Conservation (phyloP, 2,113 vertebrate species). For the Rhizomys pruinosus region DNA sequence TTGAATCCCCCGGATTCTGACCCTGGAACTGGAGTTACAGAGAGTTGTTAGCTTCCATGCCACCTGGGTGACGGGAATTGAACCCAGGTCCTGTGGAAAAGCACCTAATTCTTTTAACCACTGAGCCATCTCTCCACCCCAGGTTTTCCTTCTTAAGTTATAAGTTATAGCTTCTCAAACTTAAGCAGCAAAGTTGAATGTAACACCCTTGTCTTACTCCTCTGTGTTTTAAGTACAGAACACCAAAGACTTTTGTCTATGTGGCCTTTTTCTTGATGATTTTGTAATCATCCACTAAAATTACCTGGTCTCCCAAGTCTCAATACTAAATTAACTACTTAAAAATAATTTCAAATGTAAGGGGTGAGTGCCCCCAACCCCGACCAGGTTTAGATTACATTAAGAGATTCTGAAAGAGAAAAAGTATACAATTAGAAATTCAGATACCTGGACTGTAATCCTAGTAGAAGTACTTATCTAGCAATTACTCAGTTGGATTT, state of each 20-base stretch:
- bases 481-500: constrained; percentile 5
- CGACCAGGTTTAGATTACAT: constrained; percentile 36
- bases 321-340: too few species aligned
- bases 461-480: neutral
- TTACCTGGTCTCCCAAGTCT: neutral
- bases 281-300: constrained; percentile 39
- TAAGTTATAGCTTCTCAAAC: neutral
- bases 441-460: neutral
- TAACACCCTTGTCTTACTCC: neutral
- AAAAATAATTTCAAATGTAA: neutral
- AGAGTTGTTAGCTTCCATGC: too few species aligned
- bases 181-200: constrained; percentile 1
- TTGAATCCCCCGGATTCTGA: too few species aligned
- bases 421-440: neutral
- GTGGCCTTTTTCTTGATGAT: neutral
- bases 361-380: neutral
- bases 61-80: too few species aligned
- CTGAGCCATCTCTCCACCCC: too few species aligned
- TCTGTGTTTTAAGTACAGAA: neutral
- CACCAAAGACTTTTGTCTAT: constrained; percentile 39
- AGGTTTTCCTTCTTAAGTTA: constrained; percentile 11
- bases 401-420: neutral
- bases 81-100: too few species aligned
- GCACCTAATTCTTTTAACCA: too few species aligned
- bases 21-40: too few species aligned